These are phyloP conservation scores for Murina feae DNA, from an alignment of 2,113 vertebrate species.

Conservation along the genomic window DNA sequence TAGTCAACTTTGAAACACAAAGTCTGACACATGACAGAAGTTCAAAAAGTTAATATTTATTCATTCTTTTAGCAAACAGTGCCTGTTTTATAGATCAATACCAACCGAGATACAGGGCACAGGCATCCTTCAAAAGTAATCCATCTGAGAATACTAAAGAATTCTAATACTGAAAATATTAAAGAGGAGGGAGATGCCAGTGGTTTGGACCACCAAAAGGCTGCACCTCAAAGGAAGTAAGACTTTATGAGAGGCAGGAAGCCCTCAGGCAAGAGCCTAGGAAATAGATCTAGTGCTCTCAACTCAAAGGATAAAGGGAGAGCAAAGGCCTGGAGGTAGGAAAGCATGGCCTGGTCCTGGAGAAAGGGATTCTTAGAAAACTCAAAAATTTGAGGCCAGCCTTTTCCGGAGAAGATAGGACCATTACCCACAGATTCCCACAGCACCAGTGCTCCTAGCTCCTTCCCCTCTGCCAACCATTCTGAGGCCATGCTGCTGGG, in stretches of 20 bases:
- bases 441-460: neutral
- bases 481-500: neutral
- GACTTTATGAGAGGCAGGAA: neutral
- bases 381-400: neutral
- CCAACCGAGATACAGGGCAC: neutral
- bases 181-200: neutral
- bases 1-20: conserved; percentile 9
- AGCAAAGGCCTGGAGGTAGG: neutral
- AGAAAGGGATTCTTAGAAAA: neutral
- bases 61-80: neutral
- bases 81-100: neutral
- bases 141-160: neutral
- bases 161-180: too few relatives aligned
- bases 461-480: neutral
- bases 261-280: neutral
- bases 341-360: neutral
- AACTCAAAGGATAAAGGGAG: neutral
- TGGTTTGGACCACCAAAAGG: neutral
- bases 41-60: neutral
- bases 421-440: neutral
- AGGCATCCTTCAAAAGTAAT: neutral
- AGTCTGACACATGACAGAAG: neutral
- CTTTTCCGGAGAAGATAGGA: neutral
- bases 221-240: neutral
- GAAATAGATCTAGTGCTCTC: neutral